Conservation (phyloP, 2,888 invertebrate genomes). For the Capitulum mitella region DNA sequence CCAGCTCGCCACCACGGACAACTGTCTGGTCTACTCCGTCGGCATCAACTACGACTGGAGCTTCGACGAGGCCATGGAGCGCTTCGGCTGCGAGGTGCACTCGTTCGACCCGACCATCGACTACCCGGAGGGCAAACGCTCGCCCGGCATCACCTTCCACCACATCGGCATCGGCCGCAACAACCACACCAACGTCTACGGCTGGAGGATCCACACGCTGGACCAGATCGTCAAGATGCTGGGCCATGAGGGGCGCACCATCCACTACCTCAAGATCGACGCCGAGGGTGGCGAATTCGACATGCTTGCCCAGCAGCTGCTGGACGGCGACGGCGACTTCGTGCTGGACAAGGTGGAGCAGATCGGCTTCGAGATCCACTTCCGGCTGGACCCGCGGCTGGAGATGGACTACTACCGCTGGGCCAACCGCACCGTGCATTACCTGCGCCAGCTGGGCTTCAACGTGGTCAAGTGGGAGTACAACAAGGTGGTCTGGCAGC, state of each 20-base stretch:
- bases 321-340: not conserved
- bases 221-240: constrained; percentile 40
- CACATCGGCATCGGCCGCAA: constrained; percentile 27
- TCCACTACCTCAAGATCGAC: constrained; percentile 45
- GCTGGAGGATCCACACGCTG: constrained; percentile 42
- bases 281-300: constrained; percentile 44
- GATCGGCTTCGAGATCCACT: constrained; percentile 14
- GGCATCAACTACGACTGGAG: constrained; percentile 36
- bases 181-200: constrained; percentile 9
- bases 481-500: constrained; percentile 21
- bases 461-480: not conserved
- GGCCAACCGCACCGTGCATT: not conserved
- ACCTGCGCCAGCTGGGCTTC: not conserved
- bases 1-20: not conserved
- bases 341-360: constrained; percentile 18
- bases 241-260: constrained; percentile 40
- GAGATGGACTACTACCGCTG: not conserved
- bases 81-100: constrained; percentile 40
- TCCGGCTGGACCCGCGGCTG: not conserved
- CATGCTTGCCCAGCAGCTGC: constrained; percentile 29
- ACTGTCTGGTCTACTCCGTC: constrained; percentile 31
- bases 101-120: constrained; percentile 41
- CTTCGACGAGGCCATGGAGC: constrained; percentile 35
- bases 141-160: constrained; percentile 39
- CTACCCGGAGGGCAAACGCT: constrained; percentile 34